Percentiles rank a stretch among this genome's conserved stretches.
Evolutionary conservation across 2,888 invertebrate species (phyloP).

Genomic region (Ormyrus pomaceus): DNA sequence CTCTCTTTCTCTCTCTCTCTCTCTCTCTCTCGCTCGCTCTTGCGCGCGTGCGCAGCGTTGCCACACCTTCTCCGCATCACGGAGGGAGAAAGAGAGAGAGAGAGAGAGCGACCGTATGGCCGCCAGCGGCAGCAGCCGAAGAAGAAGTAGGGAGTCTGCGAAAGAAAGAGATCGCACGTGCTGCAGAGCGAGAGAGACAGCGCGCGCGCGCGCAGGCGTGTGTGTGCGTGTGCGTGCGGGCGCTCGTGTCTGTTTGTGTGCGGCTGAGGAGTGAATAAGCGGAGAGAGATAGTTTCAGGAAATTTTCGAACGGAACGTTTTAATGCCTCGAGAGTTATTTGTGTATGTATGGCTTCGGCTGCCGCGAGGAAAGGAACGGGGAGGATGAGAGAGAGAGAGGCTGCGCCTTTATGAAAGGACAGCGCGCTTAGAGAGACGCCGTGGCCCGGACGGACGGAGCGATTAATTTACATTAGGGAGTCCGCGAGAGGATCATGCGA

Average conservation of each 20-base stretch:
- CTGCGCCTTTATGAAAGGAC: too few species aligned
- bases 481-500: background rate
- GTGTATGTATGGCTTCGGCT: background rate
- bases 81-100: background rate
- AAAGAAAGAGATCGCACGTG: constrained; percentile 55
- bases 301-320: constrained; percentile 42
- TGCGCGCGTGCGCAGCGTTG: constrained; percentile 52
- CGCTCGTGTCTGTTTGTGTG: background rate
- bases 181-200: constrained; percentile 32
- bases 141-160: constrained; percentile 44
- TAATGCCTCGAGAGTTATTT: constrained; percentile 16
- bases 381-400: background rate
- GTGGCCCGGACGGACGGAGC: background rate
- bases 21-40: constrained; percentile 28
- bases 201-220: constrained; percentile 26
- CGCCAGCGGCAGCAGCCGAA: constrained; percentile 31
- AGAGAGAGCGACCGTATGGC: constrained; percentile 45
- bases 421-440: background rate
- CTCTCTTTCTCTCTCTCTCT: constrained; percentile 40
- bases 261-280: constrained; percentile 26
- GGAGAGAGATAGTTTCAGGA: constrained; percentile 31
- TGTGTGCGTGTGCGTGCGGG: background rate
- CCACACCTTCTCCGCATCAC: constrained; percentile 48
- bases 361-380: background rate
- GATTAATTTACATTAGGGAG: constrained; percentile 27